These are phyloP conservation scores for Cotesia vestalis DNA, from an alignment of 1,140 invertebrate genomes.

Conservation along the genomic window DNA sequence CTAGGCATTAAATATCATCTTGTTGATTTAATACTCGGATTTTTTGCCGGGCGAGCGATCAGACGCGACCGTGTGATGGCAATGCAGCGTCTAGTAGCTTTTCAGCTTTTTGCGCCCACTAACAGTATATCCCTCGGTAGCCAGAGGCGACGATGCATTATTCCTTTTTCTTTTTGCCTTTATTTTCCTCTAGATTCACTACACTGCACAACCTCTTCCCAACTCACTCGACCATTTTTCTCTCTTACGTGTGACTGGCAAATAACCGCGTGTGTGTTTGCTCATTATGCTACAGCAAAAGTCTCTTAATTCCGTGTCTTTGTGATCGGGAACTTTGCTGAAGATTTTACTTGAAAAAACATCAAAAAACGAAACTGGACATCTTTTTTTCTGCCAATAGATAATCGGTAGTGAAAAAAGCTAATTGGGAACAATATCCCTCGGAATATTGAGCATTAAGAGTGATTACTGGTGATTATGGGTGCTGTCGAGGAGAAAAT, in stretches of 20 bases:
- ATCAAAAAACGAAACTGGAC: no score
- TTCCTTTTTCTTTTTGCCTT: background rate
- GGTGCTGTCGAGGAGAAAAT: no score
- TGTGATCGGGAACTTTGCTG: no score
- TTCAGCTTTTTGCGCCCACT: constrained; percentile 17
- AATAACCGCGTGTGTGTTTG: constrained; percentile 10
- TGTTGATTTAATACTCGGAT: background rate
- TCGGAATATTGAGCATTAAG: no score
- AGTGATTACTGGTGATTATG: no score
- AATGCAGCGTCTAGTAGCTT: constrained; percentile 5
- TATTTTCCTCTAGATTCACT: constrained; percentile 14
- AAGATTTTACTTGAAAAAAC: background rate
- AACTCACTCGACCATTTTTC: background rate
- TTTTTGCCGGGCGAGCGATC: constrained; percentile 23
- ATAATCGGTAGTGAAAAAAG: no score
- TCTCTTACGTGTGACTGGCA: constrained; percentile 14
- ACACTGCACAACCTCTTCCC: background rate
- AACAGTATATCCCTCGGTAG: constrained; percentile 21
- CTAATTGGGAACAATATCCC: no score
- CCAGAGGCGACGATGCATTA: constrained; percentile 10
- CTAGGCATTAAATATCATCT: no score
- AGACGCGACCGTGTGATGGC: constrained; percentile 6
- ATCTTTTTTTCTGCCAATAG: no score
- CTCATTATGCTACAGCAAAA: no score
- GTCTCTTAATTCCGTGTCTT: no score